These are phyloP conservation scores for Melanotaenia trifasciata DNA, from an alignment of 2,797 vertebrate species.

Conservation along the genomic window DNA sequence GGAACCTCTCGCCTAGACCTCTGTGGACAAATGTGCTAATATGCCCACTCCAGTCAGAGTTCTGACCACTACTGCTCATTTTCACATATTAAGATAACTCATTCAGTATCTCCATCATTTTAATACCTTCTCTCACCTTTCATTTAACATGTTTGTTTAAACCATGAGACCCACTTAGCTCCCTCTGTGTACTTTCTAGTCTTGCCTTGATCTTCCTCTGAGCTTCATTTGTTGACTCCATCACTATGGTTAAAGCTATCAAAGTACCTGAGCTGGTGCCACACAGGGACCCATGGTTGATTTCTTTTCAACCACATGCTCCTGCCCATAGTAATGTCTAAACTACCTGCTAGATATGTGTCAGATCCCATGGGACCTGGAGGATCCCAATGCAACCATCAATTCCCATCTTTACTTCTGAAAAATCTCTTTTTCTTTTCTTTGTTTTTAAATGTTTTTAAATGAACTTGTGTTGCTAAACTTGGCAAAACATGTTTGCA, in stretches of 20 bases:
- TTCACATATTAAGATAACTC: not conserved
- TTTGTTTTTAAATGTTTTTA: not conserved
- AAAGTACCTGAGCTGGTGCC: not conserved
- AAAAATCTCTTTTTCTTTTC: not conserved
- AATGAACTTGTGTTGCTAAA: not conserved
- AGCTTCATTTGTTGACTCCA: constrained; percentile 1
- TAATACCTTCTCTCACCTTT: not conserved
- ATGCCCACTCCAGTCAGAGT: not conserved
- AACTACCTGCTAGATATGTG: not conserved
- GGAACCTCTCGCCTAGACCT: not conserved
- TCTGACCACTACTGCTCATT: not conserved
- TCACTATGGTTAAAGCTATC: not conserved
- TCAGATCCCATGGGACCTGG: not conserved
- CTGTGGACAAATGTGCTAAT: not conserved
- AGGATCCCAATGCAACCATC: not conserved
- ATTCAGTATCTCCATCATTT: not conserved
- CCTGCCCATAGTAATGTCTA: not conserved
- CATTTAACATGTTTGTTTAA: not conserved
- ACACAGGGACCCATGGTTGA: not conserved
- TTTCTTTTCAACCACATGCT: not conserved
- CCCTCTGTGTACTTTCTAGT: not conserved
- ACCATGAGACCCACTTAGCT: not conserved
- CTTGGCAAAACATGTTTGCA: not conserved
- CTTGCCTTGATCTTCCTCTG: not conserved
- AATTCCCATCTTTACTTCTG: not conserved